Conservation (phyloP, 2,888 invertebrate genomes). For the Acanthosepion pharaonis region DNA sequence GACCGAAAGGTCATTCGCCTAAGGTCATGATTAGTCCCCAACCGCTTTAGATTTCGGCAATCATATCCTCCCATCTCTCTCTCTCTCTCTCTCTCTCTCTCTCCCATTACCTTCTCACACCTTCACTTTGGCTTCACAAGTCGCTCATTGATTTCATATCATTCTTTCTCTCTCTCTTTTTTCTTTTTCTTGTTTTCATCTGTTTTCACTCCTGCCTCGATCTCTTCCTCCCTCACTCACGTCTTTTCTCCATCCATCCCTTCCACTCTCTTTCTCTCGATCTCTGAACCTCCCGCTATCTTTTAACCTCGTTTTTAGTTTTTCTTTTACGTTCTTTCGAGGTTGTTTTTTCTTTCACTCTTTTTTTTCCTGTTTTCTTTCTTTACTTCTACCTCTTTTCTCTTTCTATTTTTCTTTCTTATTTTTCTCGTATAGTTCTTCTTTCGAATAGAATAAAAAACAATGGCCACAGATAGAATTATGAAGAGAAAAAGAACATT, state of each 20-base stretch:
- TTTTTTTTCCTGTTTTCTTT: background rate
- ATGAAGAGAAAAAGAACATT: too few relatives aligned
- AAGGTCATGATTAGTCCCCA: constrained; percentile 21
- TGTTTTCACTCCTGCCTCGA: too few relatives aligned
- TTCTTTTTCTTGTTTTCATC: too few relatives aligned
- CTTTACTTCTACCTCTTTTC: background rate
- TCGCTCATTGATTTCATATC: too few relatives aligned
- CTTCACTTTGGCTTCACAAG: too few relatives aligned
- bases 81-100: background rate
- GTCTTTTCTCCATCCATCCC: background rate
- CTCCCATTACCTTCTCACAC: background rate
- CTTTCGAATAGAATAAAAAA: too few relatives aligned
- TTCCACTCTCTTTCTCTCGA: too few relatives aligned
- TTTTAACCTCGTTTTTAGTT: background rate
- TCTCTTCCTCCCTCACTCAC: too few relatives aligned
- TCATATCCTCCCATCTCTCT: background rate
- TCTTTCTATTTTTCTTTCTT: background rate
- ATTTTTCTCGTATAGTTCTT: background rate
- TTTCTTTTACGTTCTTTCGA: background rate
- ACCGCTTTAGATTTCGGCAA: background rate
- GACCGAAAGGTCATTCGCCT: background rate
- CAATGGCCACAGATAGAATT: too few relatives aligned
- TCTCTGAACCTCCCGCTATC: background rate
- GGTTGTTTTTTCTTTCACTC: background rate
- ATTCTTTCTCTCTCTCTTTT: too few relatives aligned